Conservation (phyloP, 1,140 invertebrate genomes). For the Leguminivora glycinivorella region DNA sequence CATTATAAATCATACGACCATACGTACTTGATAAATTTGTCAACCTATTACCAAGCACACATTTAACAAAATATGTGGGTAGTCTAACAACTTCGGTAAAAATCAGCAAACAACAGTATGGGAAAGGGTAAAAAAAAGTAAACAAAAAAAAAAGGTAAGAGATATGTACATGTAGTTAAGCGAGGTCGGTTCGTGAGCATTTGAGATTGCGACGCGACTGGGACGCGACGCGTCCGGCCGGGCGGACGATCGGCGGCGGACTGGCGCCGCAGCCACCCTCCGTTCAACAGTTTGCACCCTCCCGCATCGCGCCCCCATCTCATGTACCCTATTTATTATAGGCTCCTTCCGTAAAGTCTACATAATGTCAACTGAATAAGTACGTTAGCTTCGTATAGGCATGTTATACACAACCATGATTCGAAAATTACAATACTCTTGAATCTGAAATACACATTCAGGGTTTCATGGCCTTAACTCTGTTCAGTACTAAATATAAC, state of each 20-base stretch:
- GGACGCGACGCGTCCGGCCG: conserved; percentile 49
- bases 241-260: conserved; percentile 53
- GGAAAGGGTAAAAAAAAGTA: not conserved
- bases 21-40: not conserved
- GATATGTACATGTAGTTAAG: not conserved
- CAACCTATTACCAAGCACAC: not conserved
- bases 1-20: not conserved
- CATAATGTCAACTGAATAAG: not conserved
- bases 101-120: not conserved
- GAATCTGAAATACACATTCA: too few relatives aligned
- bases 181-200: conserved; percentile 36
- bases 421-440: not conserved
- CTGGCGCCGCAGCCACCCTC: conserved; percentile 65
- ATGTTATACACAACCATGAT: not conserved
- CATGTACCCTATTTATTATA: conserved; percentile 21
- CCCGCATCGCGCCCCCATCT: conserved; percentile 48
- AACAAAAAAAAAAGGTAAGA: not conserved
- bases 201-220: conserved; percentile 36
- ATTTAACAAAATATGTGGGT: not conserved
- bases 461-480: too few relatives aligned
- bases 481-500: too few relatives aligned
- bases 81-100: not conserved
- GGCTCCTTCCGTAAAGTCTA: conserved; percentile 12
- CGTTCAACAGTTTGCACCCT: conserved; percentile 73
- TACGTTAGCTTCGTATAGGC: not conserved